Evolutionary conservation across 2,888 invertebrate genomes (phyloP).

Genomic region (Syritta pipiens): DNA sequence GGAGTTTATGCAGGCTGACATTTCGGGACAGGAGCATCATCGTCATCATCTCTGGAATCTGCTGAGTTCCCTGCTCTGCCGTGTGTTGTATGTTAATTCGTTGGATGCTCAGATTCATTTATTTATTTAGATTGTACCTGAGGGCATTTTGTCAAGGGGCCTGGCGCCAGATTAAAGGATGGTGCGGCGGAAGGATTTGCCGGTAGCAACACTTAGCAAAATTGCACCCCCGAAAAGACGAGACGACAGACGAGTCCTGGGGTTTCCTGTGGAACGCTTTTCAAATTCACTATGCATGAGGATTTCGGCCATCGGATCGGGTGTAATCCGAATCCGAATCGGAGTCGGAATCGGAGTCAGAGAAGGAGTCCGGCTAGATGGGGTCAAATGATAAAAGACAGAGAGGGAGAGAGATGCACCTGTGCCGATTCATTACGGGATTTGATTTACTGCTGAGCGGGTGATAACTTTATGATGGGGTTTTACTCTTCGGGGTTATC

Average conservation of each 20-base stretch:
- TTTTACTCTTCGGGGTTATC: too few relatives aligned
- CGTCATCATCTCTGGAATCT: conserved; percentile 45
- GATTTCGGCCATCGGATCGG: conserved; percentile 44
- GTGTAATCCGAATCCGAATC: conserved; percentile 48
- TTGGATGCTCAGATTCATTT: conserved; percentile 65
- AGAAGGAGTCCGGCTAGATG: background rate
- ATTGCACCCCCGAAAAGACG: conserved; percentile 51
- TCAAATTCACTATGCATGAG: conserved; percentile 60
- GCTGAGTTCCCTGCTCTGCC: conserved; percentile 32
- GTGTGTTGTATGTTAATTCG: conserved; percentile 59
- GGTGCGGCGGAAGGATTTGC: conserved; percentile 22
- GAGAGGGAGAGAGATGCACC: conserved; percentile 10
- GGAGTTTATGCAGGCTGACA: conserved; percentile 8
- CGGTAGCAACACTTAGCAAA: conserved; percentile 63
- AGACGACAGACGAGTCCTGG: conserved; percentile 35
- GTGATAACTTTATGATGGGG: conserved; percentile 10
- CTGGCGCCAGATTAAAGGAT: background rate
- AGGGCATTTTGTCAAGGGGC: conserved; percentile 61
- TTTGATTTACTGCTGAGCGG: background rate
- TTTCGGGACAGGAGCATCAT: conserved; percentile 7
- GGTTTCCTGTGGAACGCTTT: conserved; percentile 9
- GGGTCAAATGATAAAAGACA: conserved; percentile 37
- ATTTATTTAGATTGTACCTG: conserved; percentile 62
- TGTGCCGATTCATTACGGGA: conserved; percentile 11
- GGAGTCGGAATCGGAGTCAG: conserved; percentile 9